Base-by-base conservation (phyloP, 2,888 invertebrate species). In the Petrophora chlorosata region DNA sequence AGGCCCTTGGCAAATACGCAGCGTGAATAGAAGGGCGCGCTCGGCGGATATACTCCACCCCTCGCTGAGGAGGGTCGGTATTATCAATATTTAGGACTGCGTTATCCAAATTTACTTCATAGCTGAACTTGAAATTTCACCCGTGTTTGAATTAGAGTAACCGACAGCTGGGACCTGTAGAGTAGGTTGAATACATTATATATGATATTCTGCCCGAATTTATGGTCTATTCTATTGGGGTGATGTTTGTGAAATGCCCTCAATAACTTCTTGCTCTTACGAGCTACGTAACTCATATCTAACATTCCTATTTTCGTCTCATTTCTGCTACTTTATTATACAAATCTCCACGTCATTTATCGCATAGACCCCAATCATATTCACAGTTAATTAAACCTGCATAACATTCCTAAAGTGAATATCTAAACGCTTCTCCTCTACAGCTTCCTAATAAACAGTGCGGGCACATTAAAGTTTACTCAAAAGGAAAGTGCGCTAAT, bases 1-100 rank as follows among this genome's bases (percentile, higher is more conserved):
- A 61, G 51, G 52, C 61, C 61, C 59, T 64, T 56, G 58, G 79
- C 59, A 65, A 73, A 61, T 65, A 72, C 67, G 69, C 70, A 63
- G 65, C 52, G 66, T 71, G 69, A 72, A 74, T 62, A 68, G 72
- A 73, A 65, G 67, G 74, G 67, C 69, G 67, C 68, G 66, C 63
- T 68, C 63, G 63, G 59, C 65, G 45, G 65, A 66, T 66, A 66
- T 64, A 66, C 68, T 68, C 62, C 68, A 60, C 63, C 64, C 36
- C 53, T 12, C 40, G 7, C 12, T 13, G 17, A 8, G 25, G 7
- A 22, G 43, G 48, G 32, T 12, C 15, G 34, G 28, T 32, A 23
- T 39, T 43, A 49, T 43, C 23, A 34, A 43, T 39, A 34, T 39
- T 49, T 9, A 36, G 28, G 22, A 23, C 30, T 38, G 15, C 28